These are phyloP conservation scores for Boulengeromyrus knoepffleri DNA, from an alignment of 2,113 vertebrate species.

Conservation along the genomic window DNA sequence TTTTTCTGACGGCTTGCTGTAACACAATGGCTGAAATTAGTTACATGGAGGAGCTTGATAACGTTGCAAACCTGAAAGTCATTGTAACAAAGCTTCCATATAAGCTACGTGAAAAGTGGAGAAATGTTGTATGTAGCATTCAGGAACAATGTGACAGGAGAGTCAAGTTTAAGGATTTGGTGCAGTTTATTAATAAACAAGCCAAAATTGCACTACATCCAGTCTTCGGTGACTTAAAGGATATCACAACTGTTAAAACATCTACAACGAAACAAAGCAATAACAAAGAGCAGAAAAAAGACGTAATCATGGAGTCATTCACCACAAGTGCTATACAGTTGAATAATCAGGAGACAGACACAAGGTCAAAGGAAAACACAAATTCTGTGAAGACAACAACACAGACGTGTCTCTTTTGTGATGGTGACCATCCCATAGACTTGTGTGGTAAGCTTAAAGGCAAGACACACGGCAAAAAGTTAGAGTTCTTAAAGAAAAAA, in stretches of 20 bases:
- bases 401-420: not conserved
- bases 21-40: conserved; percentile 15
- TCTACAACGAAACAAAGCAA: not conserved
- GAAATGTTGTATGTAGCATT: not conserved
- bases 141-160: not conserved
- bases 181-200: not conserved
- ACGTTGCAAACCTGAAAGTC: conserved; percentile 4
- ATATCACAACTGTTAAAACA: not conserved
- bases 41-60: conserved; percentile 22
- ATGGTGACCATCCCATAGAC: not conserved
- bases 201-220: not conserved
- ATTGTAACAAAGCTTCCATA: conserved; percentile 22
- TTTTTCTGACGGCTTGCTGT: conserved; percentile 10
- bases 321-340: not conserved
- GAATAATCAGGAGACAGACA: not conserved
- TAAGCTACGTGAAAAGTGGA: not conserved
- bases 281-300: not conserved
- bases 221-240: not conserved
- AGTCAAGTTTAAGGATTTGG: not conserved
- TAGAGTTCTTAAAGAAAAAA: not conserved
- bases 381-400: not conserved
- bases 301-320: not conserved
- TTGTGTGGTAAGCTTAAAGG: not conserved
- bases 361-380: not conserved
- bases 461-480: not conserved